phyloP scores from a whole-genome alignment of 1,140 invertebrate genomes.

The Temnothorax curvispinosus region DNA sequence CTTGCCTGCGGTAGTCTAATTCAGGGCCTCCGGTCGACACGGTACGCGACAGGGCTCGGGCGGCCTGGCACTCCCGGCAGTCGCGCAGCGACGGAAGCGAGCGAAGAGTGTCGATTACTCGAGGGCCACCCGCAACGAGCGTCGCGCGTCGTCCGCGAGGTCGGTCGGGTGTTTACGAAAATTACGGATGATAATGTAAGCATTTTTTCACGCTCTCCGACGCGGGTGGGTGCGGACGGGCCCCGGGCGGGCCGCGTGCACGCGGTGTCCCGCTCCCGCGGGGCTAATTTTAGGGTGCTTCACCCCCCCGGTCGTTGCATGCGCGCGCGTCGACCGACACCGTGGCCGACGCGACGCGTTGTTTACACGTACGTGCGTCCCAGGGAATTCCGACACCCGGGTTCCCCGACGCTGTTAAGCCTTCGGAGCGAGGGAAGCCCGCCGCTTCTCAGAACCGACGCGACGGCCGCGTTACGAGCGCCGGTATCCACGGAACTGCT shows the following conservation, averaged over 20 bases:
- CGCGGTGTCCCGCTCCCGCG: slow-evolving; percentile 70
- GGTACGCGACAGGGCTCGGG: too few relatives aligned
- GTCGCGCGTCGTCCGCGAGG: slow-evolving; percentile 50
- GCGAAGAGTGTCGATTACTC: slow-evolving; percentile 27
- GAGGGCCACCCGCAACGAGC: slow-evolving; percentile 82
- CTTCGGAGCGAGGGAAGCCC: slow-evolving; percentile 32
- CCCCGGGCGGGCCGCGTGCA: slow-evolving; percentile 57
- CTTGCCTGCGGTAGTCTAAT: background rate
- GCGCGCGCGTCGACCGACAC: background rate
- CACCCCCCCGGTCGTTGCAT: slow-evolving; percentile 73
- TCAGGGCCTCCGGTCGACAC: background rate
- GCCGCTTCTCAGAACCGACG: slow-evolving; percentile 66
- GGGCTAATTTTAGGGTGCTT: slow-evolving; percentile 86
- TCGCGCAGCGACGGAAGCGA: background rate
- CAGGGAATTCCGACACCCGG: slow-evolving; percentile 71
- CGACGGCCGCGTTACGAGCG: background rate
- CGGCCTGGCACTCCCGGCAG: background rate
- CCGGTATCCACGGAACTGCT: background rate
- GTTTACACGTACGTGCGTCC: slow-evolving; percentile 59
- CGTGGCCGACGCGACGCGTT: background rate
- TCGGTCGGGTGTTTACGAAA: slow-evolving; percentile 80
- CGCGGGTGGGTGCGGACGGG: slow-evolving; percentile 74
- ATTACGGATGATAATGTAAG: slow-evolving; percentile 86
- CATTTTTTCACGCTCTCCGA: slow-evolving; percentile 84
- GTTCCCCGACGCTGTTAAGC: slow-evolving; percentile 66